Base-by-base conservation (phyloP, 2,113 vertebrate species). In the Balaeniceps rex region DNA sequence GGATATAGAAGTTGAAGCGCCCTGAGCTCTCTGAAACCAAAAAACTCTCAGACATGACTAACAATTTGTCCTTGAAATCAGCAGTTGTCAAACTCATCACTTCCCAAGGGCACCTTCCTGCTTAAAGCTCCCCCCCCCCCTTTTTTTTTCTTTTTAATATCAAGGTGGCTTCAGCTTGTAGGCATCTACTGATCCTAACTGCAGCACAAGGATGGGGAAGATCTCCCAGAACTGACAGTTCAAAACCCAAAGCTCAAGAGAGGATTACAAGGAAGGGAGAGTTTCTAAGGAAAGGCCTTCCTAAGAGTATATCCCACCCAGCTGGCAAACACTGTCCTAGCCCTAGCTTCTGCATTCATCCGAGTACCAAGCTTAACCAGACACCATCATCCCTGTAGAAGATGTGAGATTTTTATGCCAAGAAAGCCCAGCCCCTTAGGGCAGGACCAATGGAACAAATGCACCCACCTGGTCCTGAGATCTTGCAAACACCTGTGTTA, bases 61-160 rank as follows among this genome's bases (percentile, higher is more conserved):
- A 51, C 13, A 51, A 42, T n/a, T 75, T 85, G 5, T 54, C 75
- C 72, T 71, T 75, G 61, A 80, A 63, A 76, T 64, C 42, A 58
- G 38, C 60, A 63, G 31, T 16, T 66, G 46, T 70, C 22, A 54
- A 84, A 40, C 13, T 66, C 51, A 8, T 25, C 19, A 12, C 3
- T 24, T 49, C 47, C 38, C 36, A 31, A 72, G 42, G 61, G 24
- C 49, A 66, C 14, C 26, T 87, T 64, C 31, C 34, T 76, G n/a
- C 28, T 38, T 29, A 4, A 25, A 68, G 4, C 8, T 63, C 29
- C 19, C 17, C 6, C 25, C 4, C 0, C 1, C 12, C 11, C 26
- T 26, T 7, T 19, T 46, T 19, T 14, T 40, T 40, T 38, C 40
- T 25, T 23, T 14, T 40, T 40, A 4, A 25, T 14, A 40, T 15